Conservation (phyloP, 2,797 vertebrate species). For the Gambelia wislizenii region DNA sequence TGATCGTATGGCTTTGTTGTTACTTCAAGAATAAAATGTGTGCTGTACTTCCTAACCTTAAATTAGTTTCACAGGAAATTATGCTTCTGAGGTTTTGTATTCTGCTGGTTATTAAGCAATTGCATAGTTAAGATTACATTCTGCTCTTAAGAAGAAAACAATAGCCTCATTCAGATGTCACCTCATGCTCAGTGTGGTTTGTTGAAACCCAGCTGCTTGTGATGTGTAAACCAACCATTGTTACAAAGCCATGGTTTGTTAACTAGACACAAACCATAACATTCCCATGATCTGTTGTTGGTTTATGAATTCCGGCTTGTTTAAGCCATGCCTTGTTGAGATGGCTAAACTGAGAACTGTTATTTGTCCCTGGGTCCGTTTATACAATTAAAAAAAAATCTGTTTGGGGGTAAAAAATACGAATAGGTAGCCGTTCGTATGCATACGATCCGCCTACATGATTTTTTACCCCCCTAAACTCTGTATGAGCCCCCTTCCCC, state of each 20-base stretch:
- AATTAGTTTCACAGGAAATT: constrained; percentile 37
- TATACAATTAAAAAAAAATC: no score
- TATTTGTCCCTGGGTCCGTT: no score
- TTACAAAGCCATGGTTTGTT: neutral
- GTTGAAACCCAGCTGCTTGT: neutral
- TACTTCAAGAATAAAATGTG: constrained; percentile 36
- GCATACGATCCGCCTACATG: no score
- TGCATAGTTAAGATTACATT: constrained; percentile 4
- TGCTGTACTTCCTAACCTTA: constrained; percentile 15
- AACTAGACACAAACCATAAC: neutral
- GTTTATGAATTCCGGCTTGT: no score
- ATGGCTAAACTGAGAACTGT: no score
- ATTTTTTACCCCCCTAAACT: no score
- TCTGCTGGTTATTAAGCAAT: constrained; percentile 21
- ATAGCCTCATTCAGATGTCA: neutral
- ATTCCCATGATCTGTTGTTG: no score
- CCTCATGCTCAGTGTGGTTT: neutral
- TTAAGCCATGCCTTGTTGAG: no score
- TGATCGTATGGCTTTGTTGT: neutral
- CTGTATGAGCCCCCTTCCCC: no score
- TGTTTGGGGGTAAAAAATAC: no score
- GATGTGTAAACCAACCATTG: neutral
- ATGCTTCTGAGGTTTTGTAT: constrained; percentile 25
- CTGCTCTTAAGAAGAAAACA: neutral
- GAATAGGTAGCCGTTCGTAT: no score